Evolutionary conservation across 2,113 vertebrate genomes (phyloP).

Genomic region (Girardinichthys multiradiatus): DNA sequence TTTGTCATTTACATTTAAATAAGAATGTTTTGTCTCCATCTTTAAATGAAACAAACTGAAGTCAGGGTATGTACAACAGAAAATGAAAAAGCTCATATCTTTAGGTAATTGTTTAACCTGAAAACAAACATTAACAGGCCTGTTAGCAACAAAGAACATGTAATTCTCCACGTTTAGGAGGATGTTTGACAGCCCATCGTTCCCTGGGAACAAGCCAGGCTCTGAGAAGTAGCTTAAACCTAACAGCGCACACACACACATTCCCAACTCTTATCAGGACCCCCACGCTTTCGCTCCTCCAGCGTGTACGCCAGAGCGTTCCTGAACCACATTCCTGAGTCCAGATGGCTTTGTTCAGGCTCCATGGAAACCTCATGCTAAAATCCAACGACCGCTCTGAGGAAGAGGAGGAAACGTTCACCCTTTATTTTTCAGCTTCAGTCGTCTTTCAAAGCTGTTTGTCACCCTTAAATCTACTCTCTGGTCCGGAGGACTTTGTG

Average conservation of each 20-base stretch:
- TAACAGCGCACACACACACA: slow-evolving; percentile 4
- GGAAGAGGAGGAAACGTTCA: slow-evolving; percentile 7
- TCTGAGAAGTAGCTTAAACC: slow-evolving; percentile 15
- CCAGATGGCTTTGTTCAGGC: slow-evolving; percentile 77
- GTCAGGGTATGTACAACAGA: not conserved
- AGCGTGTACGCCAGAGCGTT: slow-evolving; percentile 55
- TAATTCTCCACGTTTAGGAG: not conserved
- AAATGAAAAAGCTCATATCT: not conserved
- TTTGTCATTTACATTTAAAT: not conserved
- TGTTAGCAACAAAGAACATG: not conserved
- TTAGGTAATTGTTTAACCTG: not conserved
- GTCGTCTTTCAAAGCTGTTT: slow-evolving; percentile 44
- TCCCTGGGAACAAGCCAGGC: slow-evolving; percentile 29
- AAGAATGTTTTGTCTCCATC: not conserved
- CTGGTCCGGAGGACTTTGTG: accelerated
- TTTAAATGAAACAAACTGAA: no score
- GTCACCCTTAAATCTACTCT: slow-evolving; percentile 4
- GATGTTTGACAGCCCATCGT: not conserved
- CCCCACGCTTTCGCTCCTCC: slow-evolving; percentile 36
- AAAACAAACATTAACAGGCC: not conserved
- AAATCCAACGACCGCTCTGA: slow-evolving; percentile 30
- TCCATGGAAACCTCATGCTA: slow-evolving; percentile 73
- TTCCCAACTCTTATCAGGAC: slow-evolving; percentile 50
- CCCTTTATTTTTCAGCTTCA: slow-evolving; percentile 15
- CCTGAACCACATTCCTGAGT: slow-evolving; percentile 75